These are phyloP conservation scores for Choloepus didactylus DNA, from an alignment of 2,797 vertebrate genomes.

Conservation along the genomic window DNA sequence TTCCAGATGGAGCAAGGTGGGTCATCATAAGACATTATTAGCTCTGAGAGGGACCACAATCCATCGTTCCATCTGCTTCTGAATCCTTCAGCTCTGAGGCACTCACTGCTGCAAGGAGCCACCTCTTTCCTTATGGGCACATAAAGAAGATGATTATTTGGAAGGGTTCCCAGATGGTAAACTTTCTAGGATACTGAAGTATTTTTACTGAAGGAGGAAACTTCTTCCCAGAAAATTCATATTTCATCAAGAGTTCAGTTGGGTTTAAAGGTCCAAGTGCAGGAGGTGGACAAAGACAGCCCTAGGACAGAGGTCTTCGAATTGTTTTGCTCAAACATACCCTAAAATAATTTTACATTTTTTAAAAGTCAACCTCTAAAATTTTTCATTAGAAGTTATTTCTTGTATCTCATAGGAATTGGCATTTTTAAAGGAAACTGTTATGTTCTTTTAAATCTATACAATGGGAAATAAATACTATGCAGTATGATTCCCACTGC, in stretches of 20 bases:
- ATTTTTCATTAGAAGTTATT: background rate
- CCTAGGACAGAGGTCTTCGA: background rate
- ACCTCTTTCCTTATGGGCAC: background rate
- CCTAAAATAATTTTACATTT: background rate
- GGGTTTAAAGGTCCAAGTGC: background rate
- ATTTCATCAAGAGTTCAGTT: background rate
- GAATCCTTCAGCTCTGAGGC: background rate
- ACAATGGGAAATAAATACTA: slow-evolving; percentile 21
- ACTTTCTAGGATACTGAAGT: background rate
- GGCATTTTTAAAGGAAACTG: background rate
- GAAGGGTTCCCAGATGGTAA: background rate
- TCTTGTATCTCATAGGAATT: background rate
- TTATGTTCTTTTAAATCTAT: background rate
- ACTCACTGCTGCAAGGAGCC: background rate
- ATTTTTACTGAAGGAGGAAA: background rate
- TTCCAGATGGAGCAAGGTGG: background rate
- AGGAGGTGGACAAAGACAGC: background rate
- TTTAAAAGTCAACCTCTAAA: background rate
- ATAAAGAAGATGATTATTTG: background rate
- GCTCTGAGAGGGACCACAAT: background rate
- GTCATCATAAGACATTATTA: background rate
- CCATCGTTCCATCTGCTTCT: background rate
- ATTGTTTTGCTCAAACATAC: background rate
- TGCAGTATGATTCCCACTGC: background rate
- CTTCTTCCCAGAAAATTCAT: background rate